Conservation (phyloP, 2,113 vertebrate species). For the Lutjanus erythropterus region DNA sequence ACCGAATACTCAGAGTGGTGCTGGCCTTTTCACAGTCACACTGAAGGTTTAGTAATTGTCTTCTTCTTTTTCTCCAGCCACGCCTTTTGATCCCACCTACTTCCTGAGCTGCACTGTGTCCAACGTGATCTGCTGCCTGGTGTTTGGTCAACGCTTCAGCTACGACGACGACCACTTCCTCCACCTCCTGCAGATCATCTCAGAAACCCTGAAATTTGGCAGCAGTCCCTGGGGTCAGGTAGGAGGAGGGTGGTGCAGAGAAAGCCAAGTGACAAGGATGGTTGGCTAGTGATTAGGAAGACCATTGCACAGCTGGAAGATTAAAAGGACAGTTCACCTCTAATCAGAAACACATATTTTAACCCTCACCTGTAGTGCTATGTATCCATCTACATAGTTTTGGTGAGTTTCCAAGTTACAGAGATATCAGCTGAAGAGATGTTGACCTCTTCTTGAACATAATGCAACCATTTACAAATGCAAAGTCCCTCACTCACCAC, state of each 20-base stretch:
- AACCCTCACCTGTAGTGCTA: too few relatives aligned
- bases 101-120: constrained; percentile 80
- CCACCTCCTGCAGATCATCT: constrained; percentile 70
- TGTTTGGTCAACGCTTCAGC: constrained; percentile 85
- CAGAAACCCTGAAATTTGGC: constrained; percentile 34
- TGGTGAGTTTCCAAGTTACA: too few relatives aligned
- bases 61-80: constrained; percentile 55
- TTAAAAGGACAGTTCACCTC: too few relatives aligned
- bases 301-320: not conserved
- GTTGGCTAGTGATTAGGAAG: not conserved
- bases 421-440: too few relatives aligned
- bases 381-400: too few relatives aligned
- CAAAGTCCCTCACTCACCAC: too few relatives aligned
- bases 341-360: too few relatives aligned
- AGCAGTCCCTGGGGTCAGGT: constrained; percentile 75
- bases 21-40: not conserved
- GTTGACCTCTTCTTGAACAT: too few relatives aligned
- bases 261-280: not conserved
- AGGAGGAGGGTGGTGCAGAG: not conserved
- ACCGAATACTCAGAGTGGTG: too few relatives aligned
- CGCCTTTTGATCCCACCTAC: constrained; percentile 76
- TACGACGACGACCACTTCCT: constrained; percentile 83
- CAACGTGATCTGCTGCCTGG: constrained; percentile 86
- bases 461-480: too few relatives aligned
- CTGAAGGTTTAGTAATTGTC: not conserved